phyloP scores from a whole-genome alignment of 2,113 vertebrate genomes.

The Prolemur simus region DNA sequence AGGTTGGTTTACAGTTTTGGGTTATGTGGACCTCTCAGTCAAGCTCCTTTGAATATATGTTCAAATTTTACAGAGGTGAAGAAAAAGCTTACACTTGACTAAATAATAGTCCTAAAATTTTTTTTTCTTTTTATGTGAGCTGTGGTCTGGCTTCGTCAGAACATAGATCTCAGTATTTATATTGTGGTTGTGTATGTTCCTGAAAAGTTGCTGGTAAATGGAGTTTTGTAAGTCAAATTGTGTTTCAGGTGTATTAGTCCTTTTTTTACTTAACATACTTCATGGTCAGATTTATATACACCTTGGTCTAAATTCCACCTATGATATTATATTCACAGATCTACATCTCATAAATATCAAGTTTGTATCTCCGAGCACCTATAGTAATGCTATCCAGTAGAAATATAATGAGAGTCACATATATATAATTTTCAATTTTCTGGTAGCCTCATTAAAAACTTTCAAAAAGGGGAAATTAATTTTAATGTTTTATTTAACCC shows the following conservation, averaged over 20 bases:
- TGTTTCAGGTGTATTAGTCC: not conserved
- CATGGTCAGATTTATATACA: not conserved
- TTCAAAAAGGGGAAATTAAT: not conserved
- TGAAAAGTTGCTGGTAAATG: conserved; percentile 22
- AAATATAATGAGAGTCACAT: not conserved
- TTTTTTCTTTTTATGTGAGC: conserved; percentile 6
- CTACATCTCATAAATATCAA: not conserved
- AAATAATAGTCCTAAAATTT: not conserved
- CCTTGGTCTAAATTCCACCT: not conserved
- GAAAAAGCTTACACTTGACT: not conserved
- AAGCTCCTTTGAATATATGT: not conserved
- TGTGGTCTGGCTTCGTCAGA: conserved; percentile 29
- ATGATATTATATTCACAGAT: not conserved
- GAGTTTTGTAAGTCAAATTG: conserved; percentile 4
- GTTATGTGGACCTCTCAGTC: not conserved
- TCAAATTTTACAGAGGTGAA: not conserved
- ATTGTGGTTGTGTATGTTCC: not conserved
- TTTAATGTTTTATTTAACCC: conserved; percentile 14
- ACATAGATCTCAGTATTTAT: not conserved
- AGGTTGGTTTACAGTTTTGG: conserved; percentile 85
- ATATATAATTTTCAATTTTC: not conserved
- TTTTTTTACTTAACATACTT: not conserved
- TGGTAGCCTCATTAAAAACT: not conserved
- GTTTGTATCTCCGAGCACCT: not conserved
- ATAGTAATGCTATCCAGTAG: not conserved